A percentile compares a stretch with the other conserved stretches of the same genome.
These are phyloP conservation scores for Diceros bicornis DNA, from an alignment of 2,797 vertebrate genomes.

Conservation along the genomic window DNA sequence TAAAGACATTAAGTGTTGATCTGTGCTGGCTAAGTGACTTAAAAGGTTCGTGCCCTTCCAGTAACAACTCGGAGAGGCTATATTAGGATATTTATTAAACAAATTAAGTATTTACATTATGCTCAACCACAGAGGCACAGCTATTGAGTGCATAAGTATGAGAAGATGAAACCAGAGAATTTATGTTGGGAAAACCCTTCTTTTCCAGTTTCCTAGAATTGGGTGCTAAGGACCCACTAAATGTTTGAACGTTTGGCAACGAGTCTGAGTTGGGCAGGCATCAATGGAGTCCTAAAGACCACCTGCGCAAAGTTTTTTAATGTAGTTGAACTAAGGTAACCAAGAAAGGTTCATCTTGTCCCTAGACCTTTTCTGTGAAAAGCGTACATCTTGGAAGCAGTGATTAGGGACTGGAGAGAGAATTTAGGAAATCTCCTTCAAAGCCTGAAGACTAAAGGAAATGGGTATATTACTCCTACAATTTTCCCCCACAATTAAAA, in stretches of 20 bases:
- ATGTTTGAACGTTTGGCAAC: background rate
- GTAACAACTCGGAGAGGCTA: slow-evolving; percentile 80
- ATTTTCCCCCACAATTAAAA: background rate
- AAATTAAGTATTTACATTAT: slow-evolving; percentile 80
- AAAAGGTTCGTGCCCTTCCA: slow-evolving; percentile 79
- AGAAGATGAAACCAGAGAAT: slow-evolving; percentile 20
- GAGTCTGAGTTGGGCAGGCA: background rate
- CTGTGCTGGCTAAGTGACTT: slow-evolving; percentile 81
- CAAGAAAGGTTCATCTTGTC: background rate
- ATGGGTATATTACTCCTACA: background rate
- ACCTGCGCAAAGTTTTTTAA: background rate
- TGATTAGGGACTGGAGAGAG: background rate
- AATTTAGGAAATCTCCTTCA: slow-evolving; percentile 21
- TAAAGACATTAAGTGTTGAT: slow-evolving; percentile 81
- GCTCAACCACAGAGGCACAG: slow-evolving; percentile 60
- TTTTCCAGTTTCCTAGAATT: background rate
- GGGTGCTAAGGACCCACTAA: background rate
- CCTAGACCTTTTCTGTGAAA: background rate
- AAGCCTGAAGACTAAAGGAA: background rate
- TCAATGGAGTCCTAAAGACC: accelerated
- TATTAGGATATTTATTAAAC: slow-evolving; percentile 83
- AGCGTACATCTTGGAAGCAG: background rate
- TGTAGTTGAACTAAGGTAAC: background rate
- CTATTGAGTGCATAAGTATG: background rate
- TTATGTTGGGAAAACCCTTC: background rate